phyloP scores from a whole-genome alignment of 2,888 invertebrate species.

The Biston stratarius region DNA sequence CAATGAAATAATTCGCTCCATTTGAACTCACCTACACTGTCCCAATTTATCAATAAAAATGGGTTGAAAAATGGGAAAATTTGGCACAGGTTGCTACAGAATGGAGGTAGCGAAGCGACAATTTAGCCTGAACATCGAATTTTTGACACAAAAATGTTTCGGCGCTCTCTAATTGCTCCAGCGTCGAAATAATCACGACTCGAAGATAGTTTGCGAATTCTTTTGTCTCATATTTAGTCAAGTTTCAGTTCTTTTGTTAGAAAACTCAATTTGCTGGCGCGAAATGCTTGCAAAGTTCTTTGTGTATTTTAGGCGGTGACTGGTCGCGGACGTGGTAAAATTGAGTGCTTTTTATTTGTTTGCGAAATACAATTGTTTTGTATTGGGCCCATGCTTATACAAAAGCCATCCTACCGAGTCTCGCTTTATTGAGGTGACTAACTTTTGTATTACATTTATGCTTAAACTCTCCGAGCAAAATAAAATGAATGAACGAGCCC shows the following conservation, averaged over 20 bases:
- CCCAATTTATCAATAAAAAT: conserved; percentile 37
- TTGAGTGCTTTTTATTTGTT: conserved; percentile 21
- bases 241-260: conserved; percentile 30
- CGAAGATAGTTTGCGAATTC: conserved; percentile 24
- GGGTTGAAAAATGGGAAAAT: conserved; percentile 33
- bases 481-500: too few species aligned
- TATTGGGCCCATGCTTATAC: not conserved
- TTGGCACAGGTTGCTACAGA: conserved; percentile 31
- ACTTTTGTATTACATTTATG: not conserved
- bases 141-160: conserved; percentile 31
- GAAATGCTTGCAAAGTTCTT: conserved; percentile 22
- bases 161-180: conserved; percentile 31
- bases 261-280: conserved; percentile 28
- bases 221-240: conserved; percentile 30
- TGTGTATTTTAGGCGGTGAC: conserved; percentile 11
- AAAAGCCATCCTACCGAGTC: not conserved
- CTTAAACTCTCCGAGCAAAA: too few species aligned
- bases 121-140: conserved; percentile 20
- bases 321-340: conserved; percentile 11
- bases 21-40: conserved; percentile 38
- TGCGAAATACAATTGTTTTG: conserved; percentile 17
- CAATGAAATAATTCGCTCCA: conserved; percentile 38
- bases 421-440: not conserved
- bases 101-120: conserved; percentile 10
- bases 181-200: conserved; percentile 24